Evolutionary conservation across 1,140 invertebrate species (phyloP), one percentile per base, ranked within the genome.

Genomic region (Orchesella cincta): DNA sequence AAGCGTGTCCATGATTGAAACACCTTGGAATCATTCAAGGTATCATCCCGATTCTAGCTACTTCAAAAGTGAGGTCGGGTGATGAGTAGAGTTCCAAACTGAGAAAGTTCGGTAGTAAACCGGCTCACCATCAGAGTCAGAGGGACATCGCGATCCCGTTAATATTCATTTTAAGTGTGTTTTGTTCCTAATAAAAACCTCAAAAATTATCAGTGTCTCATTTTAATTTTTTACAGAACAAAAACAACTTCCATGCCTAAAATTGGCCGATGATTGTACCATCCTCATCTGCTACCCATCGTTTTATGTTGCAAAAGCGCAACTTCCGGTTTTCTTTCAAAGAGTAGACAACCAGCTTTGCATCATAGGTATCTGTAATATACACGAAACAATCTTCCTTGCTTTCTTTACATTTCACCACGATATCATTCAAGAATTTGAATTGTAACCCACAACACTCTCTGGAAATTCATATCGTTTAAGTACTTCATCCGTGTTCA

Each of bases 51-150:
- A 34, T 54, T 3, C n/a, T 3, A 8, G 74, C 29, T 12, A 26
- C 23, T 26, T 31, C 14, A 57, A 28, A 26, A 28, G 46, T 2
- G 91, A 87, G 0, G 92, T 92, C 12, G 92, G 88, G 3, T 94
- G 88, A 64, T 91, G 92, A 85, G 92, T 94, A 1, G 94, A 76
- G 88, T 92, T 89, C 85, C 93, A 90, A 2, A 92, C 93, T n/a
- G 93, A 93, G 75, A 94, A 85, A 0, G 93, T 92, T 84, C 94
- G 92, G 86, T 90, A 94, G 83, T 93, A 94, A 0, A 94, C 79
- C 8, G 84, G 26, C 85, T 70, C 90, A 85, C 71, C 89, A 64
- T 88, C 88, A 0, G 90, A n/a, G n/a, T n/a, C n/a, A n/a, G n/a
- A n/a, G 88, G 0, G 92, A 93, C 78, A 93, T 89, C 0, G 91